phyloP scores from a whole-genome alignment of 2,113 vertebrate genomes.

The Myiozetetes cayanensis region DNA sequence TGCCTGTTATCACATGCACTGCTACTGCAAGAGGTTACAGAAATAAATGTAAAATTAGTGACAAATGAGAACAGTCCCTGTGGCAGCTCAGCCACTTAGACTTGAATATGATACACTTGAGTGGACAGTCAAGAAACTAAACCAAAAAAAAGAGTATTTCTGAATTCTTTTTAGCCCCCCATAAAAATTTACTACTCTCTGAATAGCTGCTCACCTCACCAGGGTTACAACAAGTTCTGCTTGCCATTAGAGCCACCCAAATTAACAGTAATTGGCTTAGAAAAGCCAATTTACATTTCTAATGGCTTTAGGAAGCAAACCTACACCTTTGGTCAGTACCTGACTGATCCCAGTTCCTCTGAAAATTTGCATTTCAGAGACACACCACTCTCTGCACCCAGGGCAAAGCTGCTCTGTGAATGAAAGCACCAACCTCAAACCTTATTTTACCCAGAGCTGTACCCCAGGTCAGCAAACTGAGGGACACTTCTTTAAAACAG shows the following conservation, averaged over 20 bases:
- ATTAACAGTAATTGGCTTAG: background rate
- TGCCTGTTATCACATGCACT: background rate
- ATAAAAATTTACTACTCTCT: background rate
- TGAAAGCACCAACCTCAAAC: background rate
- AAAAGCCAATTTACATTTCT: background rate
- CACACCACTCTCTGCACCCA: accelerated
- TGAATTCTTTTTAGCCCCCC: background rate
- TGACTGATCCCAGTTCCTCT: background rate
- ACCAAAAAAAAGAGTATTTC: background rate
- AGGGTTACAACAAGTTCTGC: background rate
- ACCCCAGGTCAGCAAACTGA: background rate
- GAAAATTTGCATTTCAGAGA: background rate
- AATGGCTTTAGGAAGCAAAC: background rate
- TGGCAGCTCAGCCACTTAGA: background rate
- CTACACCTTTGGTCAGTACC: background rate
- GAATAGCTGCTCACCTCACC: background rate
- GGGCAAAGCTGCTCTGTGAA: background rate
- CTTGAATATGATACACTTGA: background rate
- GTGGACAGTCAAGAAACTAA: background rate
- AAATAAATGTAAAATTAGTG: background rate
- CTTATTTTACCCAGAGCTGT: background rate
- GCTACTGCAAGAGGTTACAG: background rate
- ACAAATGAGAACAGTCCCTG: background rate
- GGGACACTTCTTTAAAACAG: background rate
- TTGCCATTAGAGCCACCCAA: background rate